phyloP scores from a whole-genome alignment of 1,140 invertebrate species.

The Ips typographus region DNA sequence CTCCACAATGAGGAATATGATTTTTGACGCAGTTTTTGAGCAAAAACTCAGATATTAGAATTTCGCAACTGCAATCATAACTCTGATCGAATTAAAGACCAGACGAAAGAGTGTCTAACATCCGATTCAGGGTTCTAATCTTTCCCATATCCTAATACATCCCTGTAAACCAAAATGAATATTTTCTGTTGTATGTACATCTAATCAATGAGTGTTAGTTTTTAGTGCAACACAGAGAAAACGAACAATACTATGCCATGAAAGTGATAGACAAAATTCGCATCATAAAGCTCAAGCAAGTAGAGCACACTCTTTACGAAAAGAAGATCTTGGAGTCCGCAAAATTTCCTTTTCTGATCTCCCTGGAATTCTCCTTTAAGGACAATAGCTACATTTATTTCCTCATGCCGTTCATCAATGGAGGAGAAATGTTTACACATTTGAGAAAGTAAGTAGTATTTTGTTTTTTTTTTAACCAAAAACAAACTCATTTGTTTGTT shows the following conservation, averaged over 20 bases:
- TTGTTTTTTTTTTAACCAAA: background rate
- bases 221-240: constrained; percentile 76
- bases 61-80: too few species aligned
- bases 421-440: constrained; percentile 75
- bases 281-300: constrained; percentile 81
- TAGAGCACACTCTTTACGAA: constrained; percentile 83
- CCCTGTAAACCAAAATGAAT: background rate
- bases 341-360: constrained; percentile 81
- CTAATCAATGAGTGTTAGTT: constrained; percentile 57
- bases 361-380: constrained; percentile 80
- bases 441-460: constrained; percentile 53
- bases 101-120: too few species aligned
- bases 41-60: too few species aligned
- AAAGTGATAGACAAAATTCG: constrained; percentile 88
- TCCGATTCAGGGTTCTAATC: too few species aligned
- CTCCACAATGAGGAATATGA: too few species aligned
- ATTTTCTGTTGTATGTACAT: background rate
- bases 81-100: too few species aligned
- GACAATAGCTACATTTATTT: constrained; percentile 83
- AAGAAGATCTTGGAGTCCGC: constrained; percentile 81
- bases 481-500: background rate
- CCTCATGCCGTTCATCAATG: constrained; percentile 74
- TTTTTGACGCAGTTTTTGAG: too few species aligned
- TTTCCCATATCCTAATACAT: too few species aligned
- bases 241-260: constrained; percentile 78